A percentile compares a stretch with the other conserved stretches of the same genome.
phyloP scores from a whole-genome alignment of 2,888 invertebrate genomes.

The Schizotus pectinicornis region DNA sequence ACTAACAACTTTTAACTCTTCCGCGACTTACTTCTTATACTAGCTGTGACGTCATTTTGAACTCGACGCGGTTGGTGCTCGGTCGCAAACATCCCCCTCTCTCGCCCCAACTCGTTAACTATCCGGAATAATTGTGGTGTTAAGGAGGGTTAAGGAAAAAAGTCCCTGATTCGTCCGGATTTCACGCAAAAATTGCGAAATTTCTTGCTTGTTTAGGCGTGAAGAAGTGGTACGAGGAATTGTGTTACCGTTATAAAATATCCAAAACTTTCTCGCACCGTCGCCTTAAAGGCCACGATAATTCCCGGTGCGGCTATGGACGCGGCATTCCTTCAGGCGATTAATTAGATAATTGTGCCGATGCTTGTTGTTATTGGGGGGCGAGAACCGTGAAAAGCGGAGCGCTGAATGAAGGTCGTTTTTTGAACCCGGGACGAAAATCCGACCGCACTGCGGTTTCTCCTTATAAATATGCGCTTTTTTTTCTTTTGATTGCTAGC shows the following conservation, averaged over 20 bases:
- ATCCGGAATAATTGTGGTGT: background rate
- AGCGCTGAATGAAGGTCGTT: conserved; percentile 40
- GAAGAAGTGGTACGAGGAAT: conserved; percentile 10
- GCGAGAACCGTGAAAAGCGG: conserved; percentile 25
- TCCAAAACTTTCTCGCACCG: conserved; percentile 20
- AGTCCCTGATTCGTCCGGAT: background rate
- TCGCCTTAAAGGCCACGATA: too few species aligned
- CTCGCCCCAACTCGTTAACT: background rate
- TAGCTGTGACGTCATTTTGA: conserved; percentile 49
- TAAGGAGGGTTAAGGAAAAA: background rate
- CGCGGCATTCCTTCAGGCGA: background rate
- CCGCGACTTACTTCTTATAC: conserved; percentile 53
- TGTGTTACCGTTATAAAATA: conserved; percentile 24
- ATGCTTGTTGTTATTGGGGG: background rate
- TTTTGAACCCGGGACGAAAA: conserved; percentile 34
- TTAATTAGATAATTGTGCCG: background rate
- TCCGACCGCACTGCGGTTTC: background rate
- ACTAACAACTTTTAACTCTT: conserved; percentile 51
- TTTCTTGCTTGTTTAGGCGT: background rate
- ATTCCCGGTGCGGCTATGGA: background rate
- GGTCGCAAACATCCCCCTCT: conserved; percentile 4
- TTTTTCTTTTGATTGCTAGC: background rate
- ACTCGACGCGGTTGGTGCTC: conserved; percentile 13
- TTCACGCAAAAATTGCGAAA: conserved; percentile 3
- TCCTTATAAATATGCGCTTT: background rate